phyloP scores from a whole-genome alignment of 2,797 vertebrate genomes.

The Sebastes hubbsi region DNA sequence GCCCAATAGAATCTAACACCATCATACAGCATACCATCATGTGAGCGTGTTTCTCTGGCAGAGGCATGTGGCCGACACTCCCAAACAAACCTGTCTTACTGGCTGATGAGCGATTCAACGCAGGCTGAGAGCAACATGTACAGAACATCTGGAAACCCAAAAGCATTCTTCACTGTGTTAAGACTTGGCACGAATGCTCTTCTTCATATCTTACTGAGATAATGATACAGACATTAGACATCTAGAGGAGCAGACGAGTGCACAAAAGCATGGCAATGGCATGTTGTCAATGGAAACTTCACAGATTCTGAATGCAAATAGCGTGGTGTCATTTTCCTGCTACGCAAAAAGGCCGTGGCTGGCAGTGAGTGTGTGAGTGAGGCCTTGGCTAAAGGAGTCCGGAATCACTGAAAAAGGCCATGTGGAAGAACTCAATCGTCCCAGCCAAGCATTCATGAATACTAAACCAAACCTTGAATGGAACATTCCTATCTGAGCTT shows the following conservation, averaged over 20 bases:
- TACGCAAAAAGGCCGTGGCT: slow-evolving; percentile 54
- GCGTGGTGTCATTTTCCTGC: slow-evolving; percentile 48
- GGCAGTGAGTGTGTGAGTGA: slow-evolving; percentile 20
- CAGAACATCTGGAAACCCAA: slow-evolving; percentile 20
- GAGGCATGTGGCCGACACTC: slow-evolving; percentile 16
- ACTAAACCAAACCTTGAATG: slow-evolving; percentile 61
- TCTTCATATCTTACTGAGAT: background rate
- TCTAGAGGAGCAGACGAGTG: background rate
- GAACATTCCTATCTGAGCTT: slow-evolving; percentile 32
- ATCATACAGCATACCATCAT: slow-evolving; percentile 1
- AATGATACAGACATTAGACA: background rate
- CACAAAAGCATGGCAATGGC: background rate
- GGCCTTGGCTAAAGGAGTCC: slow-evolving; percentile 26
- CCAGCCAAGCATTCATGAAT: slow-evolving; percentile 61
- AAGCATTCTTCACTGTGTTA: background rate
- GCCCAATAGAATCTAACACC: background rate
- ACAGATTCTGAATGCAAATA: slow-evolving; percentile 60
- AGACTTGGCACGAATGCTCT: background rate
- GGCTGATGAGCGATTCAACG: slow-evolving; percentile 7
- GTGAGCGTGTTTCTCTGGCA: background rate
- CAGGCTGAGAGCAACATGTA: background rate
- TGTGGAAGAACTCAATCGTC: slow-evolving; percentile 58
- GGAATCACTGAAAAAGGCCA: slow-evolving; percentile 56
- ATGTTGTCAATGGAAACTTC: slow-evolving; percentile 27
- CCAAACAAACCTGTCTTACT: slow-evolving; percentile 57